These are phyloP conservation scores for Drosophila suzukii DNA, from an alignment of 1,140 invertebrate genomes.

Conservation along the genomic window DNA sequence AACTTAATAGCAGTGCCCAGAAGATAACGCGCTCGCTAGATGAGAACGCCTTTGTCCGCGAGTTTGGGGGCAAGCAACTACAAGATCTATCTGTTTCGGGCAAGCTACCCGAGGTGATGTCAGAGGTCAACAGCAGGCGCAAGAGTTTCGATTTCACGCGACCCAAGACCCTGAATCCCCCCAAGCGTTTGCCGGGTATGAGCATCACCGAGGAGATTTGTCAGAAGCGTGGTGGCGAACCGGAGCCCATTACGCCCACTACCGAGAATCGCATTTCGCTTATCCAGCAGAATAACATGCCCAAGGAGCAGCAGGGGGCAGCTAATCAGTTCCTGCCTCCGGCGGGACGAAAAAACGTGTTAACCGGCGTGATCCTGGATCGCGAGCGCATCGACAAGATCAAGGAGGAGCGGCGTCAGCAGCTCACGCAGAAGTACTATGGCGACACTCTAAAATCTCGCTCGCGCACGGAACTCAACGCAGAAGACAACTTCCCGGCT, in stretches of 20 bases:
- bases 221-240: constrained; percentile 63
- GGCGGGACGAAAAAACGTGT: constrained; percentile 62
- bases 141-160: constrained; percentile 84
- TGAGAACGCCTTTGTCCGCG: constrained; percentile 88
- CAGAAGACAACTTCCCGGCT: constrained; percentile 71
- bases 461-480: constrained; percentile 79
- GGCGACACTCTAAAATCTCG: constrained; percentile 90
- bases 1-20: constrained; percentile 86
- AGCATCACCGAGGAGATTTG: constrained; percentile 80
- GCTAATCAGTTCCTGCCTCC: constrained; percentile 37
- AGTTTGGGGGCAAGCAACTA: constrained; percentile 85
- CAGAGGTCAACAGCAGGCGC: constrained; percentile 78
- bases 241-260: constrained; percentile 84
- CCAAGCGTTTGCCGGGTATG: constrained; percentile 87
- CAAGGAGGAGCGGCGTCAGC: constrained; percentile 94
- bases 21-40: constrained; percentile 90
- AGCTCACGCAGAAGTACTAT: constrained; percentile 93
- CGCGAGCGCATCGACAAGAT: constrained; percentile 94
- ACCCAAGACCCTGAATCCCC: constrained; percentile 85
- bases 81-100: constrained; percentile 74
- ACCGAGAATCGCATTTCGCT: constrained; percentile 87
- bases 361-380: constrained; percentile 86
- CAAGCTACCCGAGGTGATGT: constrained; percentile 71
- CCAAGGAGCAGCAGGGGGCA: constrained; percentile 31
- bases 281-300: constrained; percentile 86